Conservation (phyloP, 2,113 vertebrate species). For the Bubalus kerabau region DNA sequence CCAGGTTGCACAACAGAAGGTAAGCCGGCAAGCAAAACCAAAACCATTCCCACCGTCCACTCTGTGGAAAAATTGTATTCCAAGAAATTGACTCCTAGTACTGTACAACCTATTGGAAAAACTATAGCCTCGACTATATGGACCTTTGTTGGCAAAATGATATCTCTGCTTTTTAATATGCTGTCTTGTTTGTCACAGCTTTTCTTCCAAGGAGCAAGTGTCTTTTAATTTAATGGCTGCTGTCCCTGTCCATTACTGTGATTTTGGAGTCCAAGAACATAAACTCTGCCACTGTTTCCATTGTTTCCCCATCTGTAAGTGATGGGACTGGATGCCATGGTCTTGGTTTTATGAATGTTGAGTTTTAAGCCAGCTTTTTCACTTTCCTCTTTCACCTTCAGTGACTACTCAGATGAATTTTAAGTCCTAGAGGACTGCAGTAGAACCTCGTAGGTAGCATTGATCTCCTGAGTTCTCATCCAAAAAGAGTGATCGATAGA, state of each 20-base stretch:
- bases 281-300: not conserved
- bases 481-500: not conserved
- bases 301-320: not conserved
- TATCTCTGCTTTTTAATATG: not conserved
- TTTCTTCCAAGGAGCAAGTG: not conserved
- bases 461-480: not conserved
- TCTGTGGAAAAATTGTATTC: not conserved
- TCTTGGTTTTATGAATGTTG: not conserved
- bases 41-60: not conserved
- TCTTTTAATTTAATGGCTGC: not conserved
- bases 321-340: not conserved
- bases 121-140: not conserved
- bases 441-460: not conserved
- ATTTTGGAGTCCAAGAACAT: not conserved
- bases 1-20: not conserved
- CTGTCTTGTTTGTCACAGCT: not conserved
- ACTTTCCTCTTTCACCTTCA: not conserved
- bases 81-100: not conserved
- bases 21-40: not conserved
- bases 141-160: not conserved
- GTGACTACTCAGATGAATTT: not conserved
- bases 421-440: not conserved
- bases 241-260: not conserved
- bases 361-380: not conserved
- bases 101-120: not conserved